Base-by-base conservation (phyloP, 2,797 vertebrate species). In the Crypturellus tataupa region DNA sequence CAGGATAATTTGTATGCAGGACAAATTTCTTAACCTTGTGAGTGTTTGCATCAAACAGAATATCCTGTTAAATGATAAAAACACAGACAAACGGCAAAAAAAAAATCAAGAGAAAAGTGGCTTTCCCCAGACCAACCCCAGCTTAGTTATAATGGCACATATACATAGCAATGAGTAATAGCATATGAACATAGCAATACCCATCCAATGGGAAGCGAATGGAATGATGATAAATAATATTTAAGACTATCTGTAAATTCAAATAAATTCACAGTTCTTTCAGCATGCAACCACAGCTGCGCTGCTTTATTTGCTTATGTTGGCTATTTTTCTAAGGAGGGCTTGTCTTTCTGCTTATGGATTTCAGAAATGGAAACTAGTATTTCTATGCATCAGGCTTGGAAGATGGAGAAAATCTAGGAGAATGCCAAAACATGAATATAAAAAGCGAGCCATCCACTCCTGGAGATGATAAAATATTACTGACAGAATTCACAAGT, bases 11-110 rank as follows among this genome's bases (percentile, higher is more conserved):
- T 87, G 99, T 99, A 68, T 99, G 99, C 76, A 99, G 98, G 93
- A 99, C 99, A 97, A 99, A 99, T 97, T 99, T 99, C 98, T 99
- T 99, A 86, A 99, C 99, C 97, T 99, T 98, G 97, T 99, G 99
- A 96, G 98, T 99, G 85, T 99, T 99, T 27, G 99, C 99, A 96
- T 99, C 99, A 97, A 99, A 99, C 82, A 99, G 98, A 98, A 99
- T 99, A 90, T 99, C 99, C 99, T 99, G 94, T 80, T 80, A 95
- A 91, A 95, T 86, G 23, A 49, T 49, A 49, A 63, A 88, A 97
- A 73, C 67, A 59, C 13, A 93, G 29, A 71, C 14, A 85, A 47
- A 68, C 14, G 46, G 69, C 86, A 84, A 40, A 20, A 31, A 65
- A 31, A 89, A 84, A 44, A 23, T 31, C 40, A 2, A 80, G 46